Evolutionary conservation across 2,797 vertebrate species (phyloP).

Genomic region (Premnoplex brunnescens): DNA sequence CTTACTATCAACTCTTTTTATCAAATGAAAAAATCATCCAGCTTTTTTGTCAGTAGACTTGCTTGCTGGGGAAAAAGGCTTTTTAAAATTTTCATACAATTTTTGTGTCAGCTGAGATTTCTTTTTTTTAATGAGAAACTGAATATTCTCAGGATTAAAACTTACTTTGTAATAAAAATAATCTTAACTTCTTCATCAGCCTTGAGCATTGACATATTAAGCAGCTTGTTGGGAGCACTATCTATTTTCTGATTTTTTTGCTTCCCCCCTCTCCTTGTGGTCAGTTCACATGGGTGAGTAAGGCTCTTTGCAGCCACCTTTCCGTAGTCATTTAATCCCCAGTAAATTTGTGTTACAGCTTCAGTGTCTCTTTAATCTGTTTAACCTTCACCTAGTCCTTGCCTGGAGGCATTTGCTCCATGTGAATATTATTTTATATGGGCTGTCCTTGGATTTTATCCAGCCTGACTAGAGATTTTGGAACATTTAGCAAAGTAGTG

Average conservation of each 20-base stretch:
- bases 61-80: neutral
- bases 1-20: neutral
- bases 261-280: neutral
- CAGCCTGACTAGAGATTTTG: neutral
- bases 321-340: neutral
- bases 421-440: neutral
- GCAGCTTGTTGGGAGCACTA: neutral
- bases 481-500: neutral
- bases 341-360: neutral
- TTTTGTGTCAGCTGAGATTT: neutral
- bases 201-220: neutral
- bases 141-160: neutral
- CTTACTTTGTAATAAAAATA: neutral
- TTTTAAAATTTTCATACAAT: neutral
- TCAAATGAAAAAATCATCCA: neutral
- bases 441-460: neutral
- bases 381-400: neutral
- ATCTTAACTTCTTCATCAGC: neutral
- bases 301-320: neutral
- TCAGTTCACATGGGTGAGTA: fast-evolving
- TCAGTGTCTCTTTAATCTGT: neutral
- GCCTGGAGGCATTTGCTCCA: neutral
- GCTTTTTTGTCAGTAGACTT: neutral
- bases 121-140: neutral
- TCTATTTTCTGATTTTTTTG: neutral